Conservation (phyloP, 2,888 invertebrate genomes). For the Panopea generosa region DNA sequence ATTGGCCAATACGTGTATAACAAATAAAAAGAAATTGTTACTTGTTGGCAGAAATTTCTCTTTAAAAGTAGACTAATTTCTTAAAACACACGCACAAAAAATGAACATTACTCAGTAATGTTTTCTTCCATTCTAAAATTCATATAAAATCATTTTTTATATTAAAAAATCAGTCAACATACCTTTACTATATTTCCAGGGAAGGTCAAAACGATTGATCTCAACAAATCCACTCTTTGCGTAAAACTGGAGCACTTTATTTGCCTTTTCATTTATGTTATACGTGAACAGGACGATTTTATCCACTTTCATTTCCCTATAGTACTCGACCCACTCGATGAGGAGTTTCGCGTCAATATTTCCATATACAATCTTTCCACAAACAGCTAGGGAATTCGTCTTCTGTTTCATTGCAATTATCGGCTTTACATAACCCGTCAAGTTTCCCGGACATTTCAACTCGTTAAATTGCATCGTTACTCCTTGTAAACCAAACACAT, state of each 20-base stretch:
- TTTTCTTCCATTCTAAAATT: no score
- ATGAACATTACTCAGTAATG: no score
- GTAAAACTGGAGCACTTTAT: conserved; percentile 31
- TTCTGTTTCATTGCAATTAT: conserved; percentile 12
- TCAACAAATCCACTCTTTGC: conserved; percentile 35
- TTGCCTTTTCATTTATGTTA: conserved; percentile 22
- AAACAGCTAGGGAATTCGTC: conserved; percentile 37
- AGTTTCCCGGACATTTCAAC: conserved; percentile 20
- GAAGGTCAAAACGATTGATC: conserved; percentile 38
- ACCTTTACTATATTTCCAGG: conserved; percentile 40
- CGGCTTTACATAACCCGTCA: conserved; percentile 16
- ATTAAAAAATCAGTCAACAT: conserved; percentile 12
- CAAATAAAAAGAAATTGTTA: no score
- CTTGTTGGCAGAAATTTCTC: no score
- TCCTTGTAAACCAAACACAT: conserved; percentile 15
- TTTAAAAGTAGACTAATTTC: no score
- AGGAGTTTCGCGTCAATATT: conserved; percentile 33
- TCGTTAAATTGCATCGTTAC: conserved; percentile 28
- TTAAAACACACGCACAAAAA: no score
- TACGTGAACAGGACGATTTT: conserved; percentile 43
- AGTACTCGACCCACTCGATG: conserved; percentile 54
- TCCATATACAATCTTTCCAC: conserved; percentile 51
- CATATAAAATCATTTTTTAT: no score
- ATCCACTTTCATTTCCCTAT: conserved; percentile 45
- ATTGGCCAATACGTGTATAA: no score